phyloP scores from a whole-genome alignment of 2,797 vertebrate genomes.

The Brachyalestes nurse region DNA sequence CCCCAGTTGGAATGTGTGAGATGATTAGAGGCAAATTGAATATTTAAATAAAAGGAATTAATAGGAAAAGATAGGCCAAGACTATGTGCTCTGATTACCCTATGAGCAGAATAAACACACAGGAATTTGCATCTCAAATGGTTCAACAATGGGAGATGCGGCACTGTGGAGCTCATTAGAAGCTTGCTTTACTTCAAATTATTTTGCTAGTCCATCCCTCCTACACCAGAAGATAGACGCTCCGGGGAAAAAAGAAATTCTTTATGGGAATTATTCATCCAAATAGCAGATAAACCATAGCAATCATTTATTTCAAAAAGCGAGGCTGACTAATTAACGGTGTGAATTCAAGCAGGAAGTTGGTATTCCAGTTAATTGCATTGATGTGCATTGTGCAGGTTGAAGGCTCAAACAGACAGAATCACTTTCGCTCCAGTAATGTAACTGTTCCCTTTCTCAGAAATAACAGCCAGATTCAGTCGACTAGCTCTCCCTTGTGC shows the following conservation, averaged over 20 bases:
- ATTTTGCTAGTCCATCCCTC: constrained; percentile 60
- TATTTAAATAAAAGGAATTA: constrained; percentile 38
- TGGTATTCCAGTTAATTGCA: constrained; percentile 60
- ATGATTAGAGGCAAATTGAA: constrained; percentile 47
- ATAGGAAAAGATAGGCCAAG: constrained; percentile 10
- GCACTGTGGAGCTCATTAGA: constrained; percentile 52
- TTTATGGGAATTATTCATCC: constrained; percentile 71
- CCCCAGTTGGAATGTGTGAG: constrained; percentile 30
- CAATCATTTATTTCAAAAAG: constrained; percentile 66
- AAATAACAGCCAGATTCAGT: constrained; percentile 31
- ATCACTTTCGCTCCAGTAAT: constrained; percentile 47
- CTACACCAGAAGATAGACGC: constrained; percentile 63
- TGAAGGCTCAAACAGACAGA: constrained; percentile 32
- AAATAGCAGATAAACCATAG: constrained; percentile 67
- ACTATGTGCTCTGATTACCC: constrained; percentile 34
- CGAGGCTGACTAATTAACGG: constrained; percentile 68
- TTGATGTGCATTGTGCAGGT: constrained; percentile 54
- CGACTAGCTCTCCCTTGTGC: constrained; percentile 25
- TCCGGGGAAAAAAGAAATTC: constrained; percentile 58
- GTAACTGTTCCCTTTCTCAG: constrained; percentile 25
- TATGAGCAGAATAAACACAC: constrained; percentile 38
- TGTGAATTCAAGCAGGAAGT: constrained; percentile 70
- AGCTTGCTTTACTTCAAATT: constrained; percentile 52
- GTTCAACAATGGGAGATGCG: constrained; percentile 30
- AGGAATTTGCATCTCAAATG: constrained; percentile 55